Evolutionary conservation across 2,113 vertebrate species (phyloP).

Genomic region (Echinops telfairi): DNA sequence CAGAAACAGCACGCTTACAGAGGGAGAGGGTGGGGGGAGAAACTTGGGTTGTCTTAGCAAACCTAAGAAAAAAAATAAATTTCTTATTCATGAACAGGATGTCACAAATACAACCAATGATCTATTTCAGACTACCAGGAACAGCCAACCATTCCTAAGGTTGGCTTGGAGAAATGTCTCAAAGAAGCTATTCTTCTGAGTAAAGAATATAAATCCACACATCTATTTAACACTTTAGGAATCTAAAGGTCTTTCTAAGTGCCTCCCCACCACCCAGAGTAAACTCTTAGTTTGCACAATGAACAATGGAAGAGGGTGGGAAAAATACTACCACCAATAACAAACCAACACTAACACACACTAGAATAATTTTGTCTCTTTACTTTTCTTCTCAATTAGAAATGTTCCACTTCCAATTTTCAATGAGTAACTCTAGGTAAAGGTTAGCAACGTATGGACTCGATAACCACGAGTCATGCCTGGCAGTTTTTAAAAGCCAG

Average conservation of each 20-base stretch:
- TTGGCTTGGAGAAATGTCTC: slow-evolving; percentile 15
- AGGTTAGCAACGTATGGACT: slow-evolving; percentile 31
- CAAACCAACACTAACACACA: neutral
- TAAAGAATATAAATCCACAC: neutral
- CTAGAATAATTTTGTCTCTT: neutral
- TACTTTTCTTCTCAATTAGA: neutral
- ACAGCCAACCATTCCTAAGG: neutral
- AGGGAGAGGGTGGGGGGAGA: neutral
- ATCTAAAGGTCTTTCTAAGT: neutral
- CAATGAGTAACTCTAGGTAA: neutral
- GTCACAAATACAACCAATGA: neutral
- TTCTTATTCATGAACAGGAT: neutral
- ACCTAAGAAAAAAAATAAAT: slow-evolving; percentile 5
- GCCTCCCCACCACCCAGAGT: neutral
- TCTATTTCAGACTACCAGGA: slow-evolving; percentile 32
- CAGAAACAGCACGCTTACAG: neutral
- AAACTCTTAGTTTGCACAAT: neutral
- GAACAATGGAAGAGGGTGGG: neutral
- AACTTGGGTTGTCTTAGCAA: neutral
- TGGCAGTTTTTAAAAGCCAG: slow-evolving; percentile 73
- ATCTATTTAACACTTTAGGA: neutral
- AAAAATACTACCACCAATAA: neutral
- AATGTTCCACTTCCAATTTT: slow-evolving; percentile 27
- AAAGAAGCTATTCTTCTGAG: slow-evolving; percentile 4
- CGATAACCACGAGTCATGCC: slow-evolving; percentile 43